phyloP scores from a whole-genome alignment of 2,797 vertebrate species.

The Discoglossus pictus region DNA sequence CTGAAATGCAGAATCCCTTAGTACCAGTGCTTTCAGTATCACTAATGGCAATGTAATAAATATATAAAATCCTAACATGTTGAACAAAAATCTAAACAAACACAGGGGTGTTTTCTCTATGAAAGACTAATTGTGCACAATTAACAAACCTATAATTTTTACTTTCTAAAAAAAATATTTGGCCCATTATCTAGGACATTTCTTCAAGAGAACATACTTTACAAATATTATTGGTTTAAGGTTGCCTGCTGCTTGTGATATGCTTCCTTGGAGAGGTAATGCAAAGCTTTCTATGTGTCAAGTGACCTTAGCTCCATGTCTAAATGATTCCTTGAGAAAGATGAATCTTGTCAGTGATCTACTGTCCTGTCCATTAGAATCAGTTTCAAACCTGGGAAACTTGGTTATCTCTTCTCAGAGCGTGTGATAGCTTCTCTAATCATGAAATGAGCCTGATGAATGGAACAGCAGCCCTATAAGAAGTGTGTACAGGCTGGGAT shows the following conservation, averaged over 20 bases:
- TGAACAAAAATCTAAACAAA: too few species aligned
- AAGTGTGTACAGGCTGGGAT: conserved; percentile 7
- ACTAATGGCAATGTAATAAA: too few species aligned
- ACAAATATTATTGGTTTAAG: neutral
- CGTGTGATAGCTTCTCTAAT: conserved; percentile 10
- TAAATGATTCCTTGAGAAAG: conserved; percentile 24
- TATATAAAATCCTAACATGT: too few species aligned
- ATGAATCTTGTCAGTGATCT: conserved; percentile 9
- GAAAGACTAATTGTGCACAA: too few species aligned
- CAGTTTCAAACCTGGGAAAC: conserved; percentile 22
- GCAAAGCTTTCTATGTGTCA: conserved; percentile 10
- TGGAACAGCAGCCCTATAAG: conserved; percentile 4
- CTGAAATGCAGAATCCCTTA: too few species aligned
- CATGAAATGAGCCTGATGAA: conserved; percentile 6
- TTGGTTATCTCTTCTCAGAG: conserved; percentile 10
- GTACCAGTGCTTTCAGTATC: too few species aligned
- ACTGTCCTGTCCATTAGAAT: conserved; percentile 5
- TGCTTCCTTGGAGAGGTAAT: neutral
- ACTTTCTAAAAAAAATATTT: too few species aligned
- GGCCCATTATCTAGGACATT: too few species aligned
- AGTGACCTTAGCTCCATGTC: neutral
- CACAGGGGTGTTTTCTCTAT: too few species aligned
- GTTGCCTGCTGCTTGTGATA: neutral
- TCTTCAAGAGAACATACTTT: neutral
- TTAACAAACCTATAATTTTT: too few species aligned